Conservation (phyloP, 1,140 invertebrate genomes). For the Stegodyphus mimosarum region DNA sequence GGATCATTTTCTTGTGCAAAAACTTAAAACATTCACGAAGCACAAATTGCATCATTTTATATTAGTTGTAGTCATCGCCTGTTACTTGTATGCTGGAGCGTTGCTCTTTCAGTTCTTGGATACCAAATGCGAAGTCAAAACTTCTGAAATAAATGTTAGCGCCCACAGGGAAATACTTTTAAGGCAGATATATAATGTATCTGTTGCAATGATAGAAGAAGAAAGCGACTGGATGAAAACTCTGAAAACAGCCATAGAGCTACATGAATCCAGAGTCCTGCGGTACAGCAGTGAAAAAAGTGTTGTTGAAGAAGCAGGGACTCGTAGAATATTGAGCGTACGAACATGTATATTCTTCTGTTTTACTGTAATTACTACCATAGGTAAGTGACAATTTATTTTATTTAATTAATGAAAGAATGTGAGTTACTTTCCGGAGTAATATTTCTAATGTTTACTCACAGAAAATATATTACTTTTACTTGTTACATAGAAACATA, state of each 20-base stretch:
- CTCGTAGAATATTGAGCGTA: conserved; percentile 11
- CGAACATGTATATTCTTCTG: conserved; percentile 79
- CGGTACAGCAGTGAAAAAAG: too few species aligned
- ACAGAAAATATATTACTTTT: too few species aligned
- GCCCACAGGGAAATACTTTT: conserved; percentile 1
- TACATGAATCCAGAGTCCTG: conserved; percentile 18
- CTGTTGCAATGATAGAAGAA: not conserved
- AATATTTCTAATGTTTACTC: too few species aligned
- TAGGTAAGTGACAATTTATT: conserved; percentile 75
- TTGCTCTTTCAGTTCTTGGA: conserved; percentile 50
- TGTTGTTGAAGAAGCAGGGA: not conserved
- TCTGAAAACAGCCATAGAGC: not conserved
- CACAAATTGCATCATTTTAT: conserved; percentile 45
- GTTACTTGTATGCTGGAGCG: conserved; percentile 49
- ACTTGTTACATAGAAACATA: too few species aligned
- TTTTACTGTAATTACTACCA: conserved; percentile 90
- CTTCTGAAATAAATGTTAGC: conserved; percentile 13
- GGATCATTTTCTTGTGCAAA: conserved; percentile 47
- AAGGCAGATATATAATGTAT: not conserved
- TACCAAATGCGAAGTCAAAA: not conserved
- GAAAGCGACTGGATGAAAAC: not conserved
- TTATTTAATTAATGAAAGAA: not conserved
- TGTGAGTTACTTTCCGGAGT: too few species aligned
- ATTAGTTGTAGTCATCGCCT: conserved; percentile 25
- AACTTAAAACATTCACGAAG: conserved; percentile 43